phyloP scores from a whole-genome alignment of 2,888 invertebrate genomes.

The Xylocampa areola region DNA sequence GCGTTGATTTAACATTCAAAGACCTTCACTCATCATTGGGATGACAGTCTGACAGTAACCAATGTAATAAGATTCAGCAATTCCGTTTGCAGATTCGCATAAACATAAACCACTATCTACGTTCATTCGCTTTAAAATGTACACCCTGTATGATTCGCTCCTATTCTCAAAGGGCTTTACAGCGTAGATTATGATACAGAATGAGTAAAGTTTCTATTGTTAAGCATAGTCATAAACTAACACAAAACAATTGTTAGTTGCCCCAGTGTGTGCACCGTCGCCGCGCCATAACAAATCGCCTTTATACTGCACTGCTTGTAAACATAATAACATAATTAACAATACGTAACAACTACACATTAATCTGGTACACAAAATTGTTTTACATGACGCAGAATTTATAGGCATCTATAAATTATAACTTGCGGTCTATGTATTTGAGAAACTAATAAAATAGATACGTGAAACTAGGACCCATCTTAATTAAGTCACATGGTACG shows the following conservation, averaged over 20 bases:
- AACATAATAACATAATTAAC: slow-evolving; percentile 51
- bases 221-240: slow-evolving; percentile 68
- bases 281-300: slow-evolving; percentile 60
- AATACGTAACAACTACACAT: slow-evolving; percentile 24
- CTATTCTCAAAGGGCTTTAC: slow-evolving; percentile 54
- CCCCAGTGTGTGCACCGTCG: slow-evolving; percentile 58
- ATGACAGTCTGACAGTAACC: too few species aligned
- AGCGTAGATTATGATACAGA: slow-evolving; percentile 67
- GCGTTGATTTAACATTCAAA: too few species aligned
- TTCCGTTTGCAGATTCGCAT: neutral
- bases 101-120: slow-evolving; percentile 1
- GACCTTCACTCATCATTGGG: too few species aligned
- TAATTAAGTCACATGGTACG: slow-evolving; percentile 12
- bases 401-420: slow-evolving; percentile 17
- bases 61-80: too few species aligned
- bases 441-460: slow-evolving; percentile 29
- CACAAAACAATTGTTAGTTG: slow-evolving; percentile 71
- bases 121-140: slow-evolving; percentile 31
- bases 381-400: slow-evolving; percentile 18
- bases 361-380: slow-evolving; percentile 23
- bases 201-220: slow-evolving; percentile 73
- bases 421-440: slow-evolving; percentile 29
- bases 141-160: slow-evolving; percentile 16
- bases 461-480: slow-evolving; percentile 18
- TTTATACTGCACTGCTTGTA: slow-evolving; percentile 59